Evolutionary conservation across 2,113 vertebrate genomes (phyloP), one percentile per base, ranked within the genome.

Genomic region (Opisthocomus hoazin): DNA sequence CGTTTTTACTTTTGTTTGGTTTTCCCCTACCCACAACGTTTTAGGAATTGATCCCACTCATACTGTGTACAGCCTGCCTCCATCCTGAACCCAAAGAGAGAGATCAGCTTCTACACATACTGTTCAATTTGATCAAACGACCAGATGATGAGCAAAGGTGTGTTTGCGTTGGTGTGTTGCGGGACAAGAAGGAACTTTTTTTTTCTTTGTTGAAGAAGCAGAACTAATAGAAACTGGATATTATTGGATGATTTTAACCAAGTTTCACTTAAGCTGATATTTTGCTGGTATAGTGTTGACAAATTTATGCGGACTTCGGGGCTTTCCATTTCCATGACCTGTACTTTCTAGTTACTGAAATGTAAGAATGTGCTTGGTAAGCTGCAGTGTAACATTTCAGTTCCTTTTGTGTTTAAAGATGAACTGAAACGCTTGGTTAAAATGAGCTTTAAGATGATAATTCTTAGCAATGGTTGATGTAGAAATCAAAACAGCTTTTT

Each of bases 101-200:
- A 98, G 99, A 99, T 96, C 99, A 99, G 97, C 99, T 99, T 73
- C 98, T 99, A 17, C 99, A 99, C 96, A 99, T 99, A 95, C 98
- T 99, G 88, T 99, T 99, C 97, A 99, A 99, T 97, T 97, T 99
- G 94, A 99, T 99, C 97, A 99, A 99, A 97, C 98, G 99, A 92
- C 99, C 99, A n/a, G 99, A 99, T 84, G 99, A 99, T 94, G 99
- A 99, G 87, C 99, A 99, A 97, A 99, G 99, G 99, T 99, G 81
- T 68, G 97, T 97, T 94, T 73, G 90, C 6, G 1, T 71, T 56
- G 70, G 24, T 85, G 77, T 60, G 29, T 26, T 89, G 36, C 15
- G 60, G 88, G 90, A 74, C 30, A 36, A 80, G 45, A 61, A 64
- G 27, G 51, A 75, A 23, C 11, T 3, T 64, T 32, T 65, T 65